These are phyloP conservation scores for Alcis repandata DNA, from an alignment of 2,888 invertebrate species.

Conservation along the genomic window DNA sequence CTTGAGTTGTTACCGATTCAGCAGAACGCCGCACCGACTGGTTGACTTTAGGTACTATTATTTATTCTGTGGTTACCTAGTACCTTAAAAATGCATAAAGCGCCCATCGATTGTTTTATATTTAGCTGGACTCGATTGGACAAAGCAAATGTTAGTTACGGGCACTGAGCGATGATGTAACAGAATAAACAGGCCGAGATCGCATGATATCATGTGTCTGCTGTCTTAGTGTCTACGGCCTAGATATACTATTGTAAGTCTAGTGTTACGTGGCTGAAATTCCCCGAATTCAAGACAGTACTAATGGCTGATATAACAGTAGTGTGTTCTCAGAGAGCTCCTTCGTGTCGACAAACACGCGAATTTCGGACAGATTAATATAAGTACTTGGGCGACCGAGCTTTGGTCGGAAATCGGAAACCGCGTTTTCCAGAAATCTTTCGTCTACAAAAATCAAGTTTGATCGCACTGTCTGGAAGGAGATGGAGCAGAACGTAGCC, in stretches of 20 bases:
- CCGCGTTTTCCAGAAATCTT: no score
- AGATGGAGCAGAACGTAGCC: no score
- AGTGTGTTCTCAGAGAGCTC: background rate
- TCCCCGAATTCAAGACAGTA: conserved; percentile 2
- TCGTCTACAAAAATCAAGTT: no score
- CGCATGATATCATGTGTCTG: conserved; percentile 55
- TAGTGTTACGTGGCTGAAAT: background rate
- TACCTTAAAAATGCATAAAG: conserved; percentile 24
- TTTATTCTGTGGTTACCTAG: background rate
- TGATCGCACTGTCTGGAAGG: no score
- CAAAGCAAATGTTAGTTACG: conserved; percentile 38
- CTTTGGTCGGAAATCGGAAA: no score
- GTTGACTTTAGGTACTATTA: background rate
- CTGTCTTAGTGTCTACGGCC: conserved; percentile 40
- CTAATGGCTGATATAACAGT: no score
- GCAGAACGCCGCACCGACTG: no score
- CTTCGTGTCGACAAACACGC: background rate
- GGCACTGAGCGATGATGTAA: conserved; percentile 55
- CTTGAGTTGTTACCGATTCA: no score
- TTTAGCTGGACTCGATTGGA: conserved; percentile 24
- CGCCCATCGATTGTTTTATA: conserved; percentile 19
- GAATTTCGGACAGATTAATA: background rate
- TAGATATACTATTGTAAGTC: conserved; percentile 33
- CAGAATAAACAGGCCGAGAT: conserved; percentile 53
- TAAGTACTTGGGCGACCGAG: no score